These are phyloP conservation scores for Larimichthys crocea DNA, from an alignment of 2,113 vertebrate genomes.

Conservation along the genomic window DNA sequence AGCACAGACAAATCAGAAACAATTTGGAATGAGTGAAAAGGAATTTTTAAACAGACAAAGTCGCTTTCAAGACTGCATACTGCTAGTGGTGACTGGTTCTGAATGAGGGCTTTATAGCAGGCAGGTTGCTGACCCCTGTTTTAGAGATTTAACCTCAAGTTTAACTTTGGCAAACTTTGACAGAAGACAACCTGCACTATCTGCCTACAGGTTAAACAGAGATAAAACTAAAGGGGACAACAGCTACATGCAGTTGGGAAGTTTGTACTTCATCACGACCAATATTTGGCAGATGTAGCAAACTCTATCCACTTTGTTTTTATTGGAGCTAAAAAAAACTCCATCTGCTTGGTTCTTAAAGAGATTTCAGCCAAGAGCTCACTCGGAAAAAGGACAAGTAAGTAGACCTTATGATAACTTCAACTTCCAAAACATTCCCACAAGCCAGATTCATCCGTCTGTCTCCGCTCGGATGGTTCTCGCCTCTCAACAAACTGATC, in stretches of 20 bases:
- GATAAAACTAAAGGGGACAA: too few species aligned
- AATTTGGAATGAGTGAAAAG: too few species aligned
- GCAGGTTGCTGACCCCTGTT: too few species aligned
- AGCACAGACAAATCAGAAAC: too few species aligned
- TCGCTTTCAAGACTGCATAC: too few species aligned
- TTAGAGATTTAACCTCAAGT: too few species aligned
- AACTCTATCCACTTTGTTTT: not conserved
- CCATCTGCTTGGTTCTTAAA: constrained; percentile 1
- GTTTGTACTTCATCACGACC: not conserved
- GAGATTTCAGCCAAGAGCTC: not conserved
- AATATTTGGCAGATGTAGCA: not conserved
- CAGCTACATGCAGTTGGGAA: not conserved
- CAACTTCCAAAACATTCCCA: not conserved
- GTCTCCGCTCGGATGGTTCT: not conserved
- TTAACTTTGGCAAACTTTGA: too few species aligned
- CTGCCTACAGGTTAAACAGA: too few species aligned
- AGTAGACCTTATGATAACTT: not conserved
- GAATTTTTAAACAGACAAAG: too few species aligned
- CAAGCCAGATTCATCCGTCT: not conserved
- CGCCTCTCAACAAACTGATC: not conserved
- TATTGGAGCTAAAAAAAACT: not conserved
- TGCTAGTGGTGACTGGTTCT: too few species aligned
- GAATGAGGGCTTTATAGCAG: too few species aligned
- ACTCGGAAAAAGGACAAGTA: not conserved
- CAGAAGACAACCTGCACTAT: too few species aligned